phyloP scores from a whole-genome alignment of 2,113 vertebrate genomes.

The Forbesichthys agassizii region DNA sequence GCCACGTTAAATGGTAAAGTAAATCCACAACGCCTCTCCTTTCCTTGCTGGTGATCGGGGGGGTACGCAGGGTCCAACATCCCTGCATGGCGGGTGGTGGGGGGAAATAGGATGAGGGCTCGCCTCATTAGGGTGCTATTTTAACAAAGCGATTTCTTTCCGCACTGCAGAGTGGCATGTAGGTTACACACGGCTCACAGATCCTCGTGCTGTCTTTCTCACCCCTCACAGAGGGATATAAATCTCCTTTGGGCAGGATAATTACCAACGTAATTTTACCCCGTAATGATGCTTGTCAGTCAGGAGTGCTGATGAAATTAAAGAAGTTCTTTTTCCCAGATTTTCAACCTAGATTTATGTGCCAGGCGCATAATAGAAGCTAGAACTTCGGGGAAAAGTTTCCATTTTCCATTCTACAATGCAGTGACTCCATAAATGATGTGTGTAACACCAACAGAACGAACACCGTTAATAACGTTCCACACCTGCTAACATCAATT shows the following conservation, averaged over 20 bases:
- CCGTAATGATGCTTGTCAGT: conserved; percentile 80
- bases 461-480: conserved; percentile 4
- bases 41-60: conserved; percentile 23
- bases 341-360: conserved; percentile 61
- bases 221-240: conserved; percentile 72
- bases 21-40: conserved; percentile 20
- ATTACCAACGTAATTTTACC: conserved; percentile 81
- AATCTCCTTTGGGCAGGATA: conserved; percentile 77
- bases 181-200: conserved; percentile 23
- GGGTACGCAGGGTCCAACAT: conserved; percentile 43
- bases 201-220: conserved; percentile 38
- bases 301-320: conserved; percentile 75
- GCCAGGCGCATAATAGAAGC: conserved; percentile 48
- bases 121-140: conserved; percentile 66
- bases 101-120: conserved; percentile 12
- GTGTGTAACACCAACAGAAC: not conserved
- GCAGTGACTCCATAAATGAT: conserved; percentile 42
- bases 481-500: conserved; percentile 26
- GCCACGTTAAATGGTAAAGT: conserved; percentile 31
- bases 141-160: conserved; percentile 62
- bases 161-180: conserved; percentile 39
- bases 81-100: conserved; percentile 33
- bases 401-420: conserved; percentile 14
- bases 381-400: conserved; percentile 55
- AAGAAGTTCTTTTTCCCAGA: conserved; percentile 65